Evolutionary conservation across 2,797 vertebrate genomes (phyloP).

Genomic region (Pangasius sanitwongsei): DNA sequence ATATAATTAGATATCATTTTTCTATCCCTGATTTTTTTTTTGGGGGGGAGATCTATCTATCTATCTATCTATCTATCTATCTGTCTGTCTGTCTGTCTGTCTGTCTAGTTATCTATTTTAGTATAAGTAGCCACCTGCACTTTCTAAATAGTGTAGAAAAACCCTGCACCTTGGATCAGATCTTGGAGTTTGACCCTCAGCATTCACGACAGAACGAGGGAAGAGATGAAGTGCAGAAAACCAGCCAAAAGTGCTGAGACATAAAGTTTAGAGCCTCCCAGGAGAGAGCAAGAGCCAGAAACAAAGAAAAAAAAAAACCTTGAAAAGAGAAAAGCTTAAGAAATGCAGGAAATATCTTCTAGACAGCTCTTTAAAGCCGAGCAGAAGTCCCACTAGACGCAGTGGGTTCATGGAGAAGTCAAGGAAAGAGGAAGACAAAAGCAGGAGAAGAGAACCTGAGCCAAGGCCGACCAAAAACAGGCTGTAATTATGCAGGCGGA

Average conservation of each 20-base stretch:
- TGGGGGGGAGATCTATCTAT: too few species aligned
- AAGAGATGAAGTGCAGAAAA: conserved; percentile 29
- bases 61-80: background rate
- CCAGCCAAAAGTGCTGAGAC: conserved; percentile 19
- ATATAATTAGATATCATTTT: background rate
- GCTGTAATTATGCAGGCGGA: conserved; percentile 56
- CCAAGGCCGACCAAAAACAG: conserved; percentile 51
- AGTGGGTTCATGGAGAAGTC: conserved; percentile 72
- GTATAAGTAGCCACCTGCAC: background rate
- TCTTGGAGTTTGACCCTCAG: conserved; percentile 12
- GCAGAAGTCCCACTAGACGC: conserved; percentile 28
- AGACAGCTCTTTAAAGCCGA: conserved; percentile 38
- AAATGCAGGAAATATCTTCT: conserved; percentile 16
- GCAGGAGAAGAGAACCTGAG: conserved; percentile 50
- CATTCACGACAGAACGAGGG: background rate
- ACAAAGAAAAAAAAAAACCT: background rate
- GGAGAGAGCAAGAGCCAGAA: background rate
- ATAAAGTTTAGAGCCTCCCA: conserved; percentile 19
- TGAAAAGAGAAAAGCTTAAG: background rate
- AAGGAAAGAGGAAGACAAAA: conserved; percentile 58
- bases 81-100: background rate
- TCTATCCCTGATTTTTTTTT: background rate
- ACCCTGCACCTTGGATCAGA: background rate
- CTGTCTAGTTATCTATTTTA: background rate
- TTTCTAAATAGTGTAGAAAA: background rate